Evolutionary conservation across 2,113 vertebrate genomes (phyloP), one percentile per base, ranked within the genome.

Genomic region (Lagopus leucura): DNA sequence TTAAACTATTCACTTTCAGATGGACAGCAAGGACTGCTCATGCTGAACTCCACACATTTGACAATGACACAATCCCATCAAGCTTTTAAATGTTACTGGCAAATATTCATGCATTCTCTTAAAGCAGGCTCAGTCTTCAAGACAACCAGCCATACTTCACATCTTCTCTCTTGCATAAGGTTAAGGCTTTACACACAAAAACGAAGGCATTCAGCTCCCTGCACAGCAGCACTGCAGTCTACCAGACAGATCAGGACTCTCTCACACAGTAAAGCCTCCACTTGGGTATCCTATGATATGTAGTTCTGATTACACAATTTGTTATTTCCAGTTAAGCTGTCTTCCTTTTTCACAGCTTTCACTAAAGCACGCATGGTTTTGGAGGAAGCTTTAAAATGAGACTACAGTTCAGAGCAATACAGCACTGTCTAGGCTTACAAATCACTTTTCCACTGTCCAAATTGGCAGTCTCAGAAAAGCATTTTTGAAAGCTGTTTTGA

Each of bases 21-120:
- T 6, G 8, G 36, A 66, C 3, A 2, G 22, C 22, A 50, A 50
- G 1, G 2, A 64, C 1, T 42, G 8, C 40, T 79, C 40, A 7
- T 47, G 22, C 43, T 48, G 17, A 15, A 78, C 11, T 64, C 32
- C 42, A 74, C 21, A 16, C 6, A 50, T 58, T 27, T 74, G 34
- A 80, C n/a, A n/a, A 70, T 1, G 0, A 30, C 9, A 21, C 1
- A 15, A 58, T 36, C 20, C 6, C 2, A 57, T 48, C 30, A 76
- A 43, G n/a, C 42, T 4, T 57, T 73, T 52, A 77, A 32, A 34
- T 38, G 16, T 25, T 81, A 73, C 1, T 28, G 7, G 45, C 28
- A 90, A 90, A 74, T 89, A 75, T 12, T 60, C 2, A 64, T 4
- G 12, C 7, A 42, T 11, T 34, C 73, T 70, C 45, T 82, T 34